These are phyloP conservation scores for Tipula vernalis DNA, from an alignment of 2,888 invertebrate genomes.

Conservation along the genomic window DNA sequence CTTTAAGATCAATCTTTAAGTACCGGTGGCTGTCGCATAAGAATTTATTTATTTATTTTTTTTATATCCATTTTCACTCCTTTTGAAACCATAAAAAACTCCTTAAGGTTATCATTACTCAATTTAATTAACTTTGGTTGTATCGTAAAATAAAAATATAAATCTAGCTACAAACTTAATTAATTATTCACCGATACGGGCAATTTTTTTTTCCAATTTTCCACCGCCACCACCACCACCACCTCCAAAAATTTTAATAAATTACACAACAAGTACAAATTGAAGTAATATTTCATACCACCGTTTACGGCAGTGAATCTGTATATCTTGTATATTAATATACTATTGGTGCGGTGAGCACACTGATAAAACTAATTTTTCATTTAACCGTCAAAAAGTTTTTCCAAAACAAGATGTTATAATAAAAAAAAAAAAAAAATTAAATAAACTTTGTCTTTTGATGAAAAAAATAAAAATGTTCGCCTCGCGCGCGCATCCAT, in stretches of 20 bases:
- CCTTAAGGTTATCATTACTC: not conserved
- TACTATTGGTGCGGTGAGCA: not conserved
- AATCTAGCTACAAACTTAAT: not conserved
- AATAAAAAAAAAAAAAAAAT: not conserved
- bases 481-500: not conserved
- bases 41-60: too few relatives aligned
- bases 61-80: not conserved
- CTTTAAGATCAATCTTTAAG: not conserved
- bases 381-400: constrained; percentile 4
- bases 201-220: not conserved
- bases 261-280: not conserved
- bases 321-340: not conserved
- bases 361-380: not conserved
- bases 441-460: not conserved
- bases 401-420: not conserved
- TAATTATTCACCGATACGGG: not conserved
- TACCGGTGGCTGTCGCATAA: too few relatives aligned
- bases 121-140: not conserved
- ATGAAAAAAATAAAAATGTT: not conserved
- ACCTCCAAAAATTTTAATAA: not conserved
- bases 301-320: not conserved
- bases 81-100: not conserved
- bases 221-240: not conserved
- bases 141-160: not conserved
- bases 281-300: not conserved